Conservation (phyloP, 2,888 invertebrate genomes). For the Cancer borealis region DNA sequence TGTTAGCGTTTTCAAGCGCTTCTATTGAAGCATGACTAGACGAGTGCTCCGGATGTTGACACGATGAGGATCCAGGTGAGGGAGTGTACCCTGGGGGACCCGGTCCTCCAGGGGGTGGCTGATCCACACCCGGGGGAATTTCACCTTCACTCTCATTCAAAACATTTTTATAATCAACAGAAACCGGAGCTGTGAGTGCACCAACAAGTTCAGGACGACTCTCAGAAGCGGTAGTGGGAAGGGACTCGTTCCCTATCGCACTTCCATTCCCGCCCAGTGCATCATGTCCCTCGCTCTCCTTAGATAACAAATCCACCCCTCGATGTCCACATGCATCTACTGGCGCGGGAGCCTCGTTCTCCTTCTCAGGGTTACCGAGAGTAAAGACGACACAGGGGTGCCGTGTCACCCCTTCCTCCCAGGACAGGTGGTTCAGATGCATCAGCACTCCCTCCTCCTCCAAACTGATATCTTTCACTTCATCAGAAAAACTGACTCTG, state of each 20-base stretch:
- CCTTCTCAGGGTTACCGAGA: conserved; percentile 8
- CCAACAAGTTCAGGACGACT: neutral
- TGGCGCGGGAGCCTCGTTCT: neutral
- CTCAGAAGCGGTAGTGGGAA: neutral
- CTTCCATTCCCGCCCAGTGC: neutral
- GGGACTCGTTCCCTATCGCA: neutral
- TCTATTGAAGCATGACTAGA: neutral
- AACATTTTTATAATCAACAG: neutral
- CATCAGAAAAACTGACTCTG: conserved; percentile 64
- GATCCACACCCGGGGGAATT: conserved; percentile 65
- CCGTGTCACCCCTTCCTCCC: neutral
- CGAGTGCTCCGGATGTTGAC: neutral
- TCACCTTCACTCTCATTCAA: conserved; percentile 36
- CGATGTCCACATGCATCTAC: neutral
- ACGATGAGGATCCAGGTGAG: neutral
- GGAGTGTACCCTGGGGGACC: conserved; percentile 51
- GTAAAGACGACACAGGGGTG: conserved; percentile 50
- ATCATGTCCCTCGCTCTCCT: neutral
- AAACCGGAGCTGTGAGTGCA: neutral
- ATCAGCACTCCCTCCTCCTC: conserved; percentile 43
- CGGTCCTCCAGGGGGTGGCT: conserved; percentile 59
- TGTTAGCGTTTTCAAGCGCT: neutral
- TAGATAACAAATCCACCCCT: neutral
- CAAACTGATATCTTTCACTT: conserved; percentile 55
- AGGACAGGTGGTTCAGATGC: conserved; percentile 10